phyloP scores from a whole-genome alignment of 2,113 vertebrate genomes.

The Pseudorhombus dupliciocellatus region DNA sequence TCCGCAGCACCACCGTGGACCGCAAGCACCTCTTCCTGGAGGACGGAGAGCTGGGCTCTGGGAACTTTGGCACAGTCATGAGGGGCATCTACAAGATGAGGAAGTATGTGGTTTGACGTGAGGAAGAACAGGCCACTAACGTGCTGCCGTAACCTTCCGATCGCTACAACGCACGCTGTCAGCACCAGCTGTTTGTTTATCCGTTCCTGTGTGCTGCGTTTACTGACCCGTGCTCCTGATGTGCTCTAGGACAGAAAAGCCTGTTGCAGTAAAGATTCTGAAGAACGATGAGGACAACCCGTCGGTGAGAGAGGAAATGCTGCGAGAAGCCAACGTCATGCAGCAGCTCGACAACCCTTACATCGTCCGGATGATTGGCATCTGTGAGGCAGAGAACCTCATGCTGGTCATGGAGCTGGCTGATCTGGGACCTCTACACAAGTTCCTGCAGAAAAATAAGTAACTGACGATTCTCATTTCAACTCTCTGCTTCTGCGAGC shows the following conservation, averaged over 20 bases:
- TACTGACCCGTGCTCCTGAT: neutral
- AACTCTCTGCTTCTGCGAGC: no score
- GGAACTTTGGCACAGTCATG: constrained; percentile 96
- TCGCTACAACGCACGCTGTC: no score
- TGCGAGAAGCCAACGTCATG: constrained; percentile 94
- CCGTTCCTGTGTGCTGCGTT: no score
- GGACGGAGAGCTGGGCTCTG: constrained; percentile 94
- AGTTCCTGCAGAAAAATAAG: constrained; percentile 93
- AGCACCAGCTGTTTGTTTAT: no score
- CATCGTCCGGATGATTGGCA: constrained; percentile 97
- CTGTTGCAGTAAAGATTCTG: constrained; percentile 94
- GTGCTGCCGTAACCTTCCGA: no score
- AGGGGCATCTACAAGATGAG: constrained; percentile 93
- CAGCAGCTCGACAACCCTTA: constrained; percentile 97
- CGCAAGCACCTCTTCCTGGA: constrained; percentile 86
- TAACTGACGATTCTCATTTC: constrained; percentile 46
- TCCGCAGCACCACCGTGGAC: constrained; percentile 88
- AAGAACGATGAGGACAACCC: constrained; percentile 90
- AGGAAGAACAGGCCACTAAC: no score
- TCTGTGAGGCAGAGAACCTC: constrained; percentile 94
- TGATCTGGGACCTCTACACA: constrained; percentile 92
- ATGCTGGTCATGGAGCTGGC: constrained; percentile 99
- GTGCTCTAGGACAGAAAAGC: constrained; percentile 84
- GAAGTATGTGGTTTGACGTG: constrained; percentile 78
- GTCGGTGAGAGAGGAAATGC: constrained; percentile 87